A percentile compares a stretch with the other conserved stretches of the same genome.
Evolutionary conservation across 2,113 vertebrate species (phyloP).

Genomic region (Pteropus alecto): DNA sequence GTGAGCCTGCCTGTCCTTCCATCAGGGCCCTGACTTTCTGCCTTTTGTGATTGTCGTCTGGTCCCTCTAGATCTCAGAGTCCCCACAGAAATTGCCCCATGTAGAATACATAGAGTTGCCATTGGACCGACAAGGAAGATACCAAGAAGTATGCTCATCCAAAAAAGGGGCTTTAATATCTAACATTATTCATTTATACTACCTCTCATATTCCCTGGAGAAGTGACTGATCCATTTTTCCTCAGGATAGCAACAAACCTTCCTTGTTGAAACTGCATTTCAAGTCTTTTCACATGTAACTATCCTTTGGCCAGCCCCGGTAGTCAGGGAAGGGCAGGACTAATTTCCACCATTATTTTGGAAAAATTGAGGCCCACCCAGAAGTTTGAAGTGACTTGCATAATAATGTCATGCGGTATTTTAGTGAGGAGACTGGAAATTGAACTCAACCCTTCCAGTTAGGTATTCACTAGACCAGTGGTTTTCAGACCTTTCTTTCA

Average conservation of each 20-base stretch:
- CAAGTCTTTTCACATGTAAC: constrained; percentile 53
- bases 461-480: not conserved
- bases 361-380: not conserved
- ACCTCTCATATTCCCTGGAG: constrained; percentile 12
- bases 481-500: constrained; percentile 9
- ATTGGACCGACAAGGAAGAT: not conserved
- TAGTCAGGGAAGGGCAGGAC: constrained; percentile 60
- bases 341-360: not conserved
- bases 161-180: not conserved
- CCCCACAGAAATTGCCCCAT: not conserved
- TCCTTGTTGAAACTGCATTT: constrained; percentile 63
- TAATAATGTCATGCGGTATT: not conserved
- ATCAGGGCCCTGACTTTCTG: not conserved
- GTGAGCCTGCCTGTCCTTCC: constrained; percentile 79
- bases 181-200: not conserved
- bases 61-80: not conserved
- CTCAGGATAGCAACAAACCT: constrained; percentile 54
- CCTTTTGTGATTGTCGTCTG: not conserved
- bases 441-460: not conserved
- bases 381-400: not conserved
- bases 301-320: constrained; percentile 30
- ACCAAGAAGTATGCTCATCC: not conserved
- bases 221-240: constrained; percentile 41
- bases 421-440: not conserved
- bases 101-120: not conserved